Conservation (phyloP, 2,888 invertebrate genomes). For the Andrena trimmerana region DNA sequence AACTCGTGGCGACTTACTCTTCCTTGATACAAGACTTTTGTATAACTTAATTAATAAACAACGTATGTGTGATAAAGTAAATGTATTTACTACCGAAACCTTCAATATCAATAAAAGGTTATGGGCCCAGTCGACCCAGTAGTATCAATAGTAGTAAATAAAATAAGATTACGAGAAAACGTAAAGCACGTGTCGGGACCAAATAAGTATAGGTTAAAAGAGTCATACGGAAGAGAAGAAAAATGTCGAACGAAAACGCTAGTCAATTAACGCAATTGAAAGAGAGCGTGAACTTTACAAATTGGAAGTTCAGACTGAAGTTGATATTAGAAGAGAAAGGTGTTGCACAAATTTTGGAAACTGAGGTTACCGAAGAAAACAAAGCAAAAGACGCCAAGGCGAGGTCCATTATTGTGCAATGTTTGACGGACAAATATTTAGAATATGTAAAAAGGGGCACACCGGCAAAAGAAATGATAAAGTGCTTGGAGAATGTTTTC, state of each 20-base stretch:
- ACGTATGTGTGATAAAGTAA: no score
- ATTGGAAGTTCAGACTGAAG: neutral
- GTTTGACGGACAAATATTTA: neutral
- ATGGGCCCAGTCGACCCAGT: no score
- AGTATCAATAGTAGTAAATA: no score
- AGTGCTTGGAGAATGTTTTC: neutral
- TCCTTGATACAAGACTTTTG: no score
- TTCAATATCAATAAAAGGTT: no score
- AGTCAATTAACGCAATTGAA: neutral
- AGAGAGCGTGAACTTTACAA: neutral
- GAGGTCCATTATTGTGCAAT: neutral
- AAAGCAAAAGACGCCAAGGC: neutral
- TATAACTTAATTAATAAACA: no score
- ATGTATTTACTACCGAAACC: no score
- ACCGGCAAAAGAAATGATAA: neutral
- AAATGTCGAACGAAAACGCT: neutral
- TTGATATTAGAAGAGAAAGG: neutral
- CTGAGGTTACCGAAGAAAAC: neutral
- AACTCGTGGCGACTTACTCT: no score
- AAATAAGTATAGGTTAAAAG: no score
- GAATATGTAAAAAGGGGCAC: conserved; percentile 1
- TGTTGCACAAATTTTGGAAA: neutral
- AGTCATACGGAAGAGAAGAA: neutral
- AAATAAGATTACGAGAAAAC: no score
- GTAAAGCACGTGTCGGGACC: no score